Evolutionary conservation across 2,113 vertebrate genomes (phyloP).

Genomic region (Chionodraco myersi): DNA sequence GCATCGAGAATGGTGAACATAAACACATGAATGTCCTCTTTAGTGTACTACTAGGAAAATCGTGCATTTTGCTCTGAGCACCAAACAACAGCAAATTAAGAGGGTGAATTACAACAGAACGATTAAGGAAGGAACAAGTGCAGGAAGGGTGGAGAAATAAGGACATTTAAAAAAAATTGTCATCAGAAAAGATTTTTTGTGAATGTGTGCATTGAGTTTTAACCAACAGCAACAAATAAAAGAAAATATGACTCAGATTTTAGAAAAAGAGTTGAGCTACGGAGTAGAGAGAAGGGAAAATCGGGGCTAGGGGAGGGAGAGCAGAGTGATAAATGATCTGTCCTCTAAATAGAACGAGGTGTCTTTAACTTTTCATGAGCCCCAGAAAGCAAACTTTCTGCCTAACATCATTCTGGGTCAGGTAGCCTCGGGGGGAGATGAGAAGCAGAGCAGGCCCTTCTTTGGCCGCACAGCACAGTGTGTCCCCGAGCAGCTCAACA

Average conservation of each 20-base stretch:
- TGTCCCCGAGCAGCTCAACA: conserved; percentile 24
- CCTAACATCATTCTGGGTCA: conserved; percentile 79
- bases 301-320: conserved; percentile 54
- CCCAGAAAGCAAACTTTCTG: conserved; percentile 78
- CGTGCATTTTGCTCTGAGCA: not conserved
- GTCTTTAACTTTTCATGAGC: conserved; percentile 77
- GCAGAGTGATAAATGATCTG: conserved; percentile 70
- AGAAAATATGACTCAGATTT: not conserved
- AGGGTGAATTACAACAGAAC: not conserved
- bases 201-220: not conserved
- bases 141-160: not conserved
- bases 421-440: conserved; percentile 59
- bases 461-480: conserved; percentile 46
- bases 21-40: not conserved
- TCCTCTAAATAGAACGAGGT: conserved; percentile 77
- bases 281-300: conserved; percentile 46
- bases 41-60: not conserved
- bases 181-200: not conserved
- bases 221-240: conserved; percentile 1
- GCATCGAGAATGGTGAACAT: not conserved
- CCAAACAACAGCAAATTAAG: not conserved
- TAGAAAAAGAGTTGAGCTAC: not conserved
- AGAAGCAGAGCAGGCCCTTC: conserved; percentile 71
- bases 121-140: conserved; percentile 13
- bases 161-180: not conserved